A percentile compares a stretch with the other conserved stretches of the same genome.
Evolutionary conservation across 2,888 invertebrate genomes (phyloP).

Genomic region (Eledona agricola): DNA sequence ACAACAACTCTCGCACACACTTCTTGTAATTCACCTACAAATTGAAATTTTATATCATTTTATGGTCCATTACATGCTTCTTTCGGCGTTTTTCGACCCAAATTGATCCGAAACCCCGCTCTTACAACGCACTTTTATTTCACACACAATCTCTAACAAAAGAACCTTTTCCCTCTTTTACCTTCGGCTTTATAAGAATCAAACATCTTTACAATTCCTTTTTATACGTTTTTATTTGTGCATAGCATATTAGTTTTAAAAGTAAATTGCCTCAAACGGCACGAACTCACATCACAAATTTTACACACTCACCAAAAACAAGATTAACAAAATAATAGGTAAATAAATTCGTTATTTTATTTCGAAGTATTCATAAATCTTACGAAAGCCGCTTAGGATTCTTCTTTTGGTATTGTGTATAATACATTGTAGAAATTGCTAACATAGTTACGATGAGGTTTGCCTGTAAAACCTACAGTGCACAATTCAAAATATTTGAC

Average conservation of each 20-base stretch:
- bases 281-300: no score
- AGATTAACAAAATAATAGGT: no score
- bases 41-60: slow-evolving; percentile 36
- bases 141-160: slow-evolving; percentile 20
- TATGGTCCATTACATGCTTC: slow-evolving; percentile 30
- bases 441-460: slow-evolving; percentile 16
- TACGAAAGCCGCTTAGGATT: slow-evolving; percentile 14
- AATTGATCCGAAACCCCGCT: slow-evolving; percentile 17
- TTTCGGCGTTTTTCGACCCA: slow-evolving; percentile 26
- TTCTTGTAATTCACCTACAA: slow-evolving; percentile 30
- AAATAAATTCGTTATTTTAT: no score
- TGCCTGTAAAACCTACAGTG: slow-evolving; percentile 27
- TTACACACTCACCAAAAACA: no score
- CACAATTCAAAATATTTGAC: slow-evolving; percentile 33
- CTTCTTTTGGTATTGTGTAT: slow-evolving; percentile 10
- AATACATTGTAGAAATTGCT: slow-evolving; percentile 19
- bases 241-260: no score
- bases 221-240: no score
- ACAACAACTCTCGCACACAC: slow-evolving; percentile 18
- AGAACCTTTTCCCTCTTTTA: slow-evolving; percentile 9
- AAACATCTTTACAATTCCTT: slow-evolving; percentile 1
- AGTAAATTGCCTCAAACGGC: no score
- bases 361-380: slow-evolving; percentile 20
- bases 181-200: slow-evolving; percentile 1
- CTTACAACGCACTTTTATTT: slow-evolving; percentile 27